These are phyloP conservation scores for Pelodytes ibericus DNA, from an alignment of 2,797 vertebrate genomes.

Conservation along the genomic window DNA sequence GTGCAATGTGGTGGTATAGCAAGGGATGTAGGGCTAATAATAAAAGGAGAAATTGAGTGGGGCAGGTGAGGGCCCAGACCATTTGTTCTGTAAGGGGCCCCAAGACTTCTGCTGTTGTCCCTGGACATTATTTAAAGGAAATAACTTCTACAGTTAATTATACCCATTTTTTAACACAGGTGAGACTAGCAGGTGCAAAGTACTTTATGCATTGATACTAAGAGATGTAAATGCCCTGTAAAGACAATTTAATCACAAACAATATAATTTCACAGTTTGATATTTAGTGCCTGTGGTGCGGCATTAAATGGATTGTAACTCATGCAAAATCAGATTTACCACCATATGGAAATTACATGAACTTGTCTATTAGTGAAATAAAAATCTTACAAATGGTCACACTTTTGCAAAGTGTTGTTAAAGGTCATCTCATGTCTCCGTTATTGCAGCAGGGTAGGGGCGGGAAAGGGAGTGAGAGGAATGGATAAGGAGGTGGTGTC, in stretches of 20 bases:
- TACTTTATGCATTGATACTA: conserved; percentile 11
- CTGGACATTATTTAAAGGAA: too few species aligned
- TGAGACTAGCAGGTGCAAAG: conserved; percentile 7
- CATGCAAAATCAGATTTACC: conserved; percentile 45
- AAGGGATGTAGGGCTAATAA: too few species aligned
- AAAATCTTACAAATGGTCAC: conserved; percentile 50
- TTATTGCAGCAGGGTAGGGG: conserved; percentile 20
- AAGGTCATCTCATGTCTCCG: conserved; percentile 47
- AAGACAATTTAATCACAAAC: conserved; percentile 39
- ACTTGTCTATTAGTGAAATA: conserved; percentile 44
- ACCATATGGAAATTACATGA: conserved; percentile 48
- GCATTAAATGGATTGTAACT: conserved; percentile 38
- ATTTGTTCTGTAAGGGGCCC: too few species aligned
- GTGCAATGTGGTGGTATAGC: too few species aligned
- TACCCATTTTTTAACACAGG: not conserved
- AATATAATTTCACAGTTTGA: conserved; percentile 20
- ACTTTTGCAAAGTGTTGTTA: conserved; percentile 52
- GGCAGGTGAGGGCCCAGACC: too few species aligned
- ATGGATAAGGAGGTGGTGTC: not conserved
- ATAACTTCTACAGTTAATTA: too few species aligned
- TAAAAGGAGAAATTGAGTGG: too few species aligned
- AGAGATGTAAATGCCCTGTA: conserved; percentile 35
- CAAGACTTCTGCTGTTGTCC: too few species aligned
- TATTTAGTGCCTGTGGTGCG: conserved; percentile 30
- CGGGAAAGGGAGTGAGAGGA: conserved; percentile 6